phyloP scores from a whole-genome alignment of 2,888 invertebrate species.

The Sclerodermus sp. region DNA sequence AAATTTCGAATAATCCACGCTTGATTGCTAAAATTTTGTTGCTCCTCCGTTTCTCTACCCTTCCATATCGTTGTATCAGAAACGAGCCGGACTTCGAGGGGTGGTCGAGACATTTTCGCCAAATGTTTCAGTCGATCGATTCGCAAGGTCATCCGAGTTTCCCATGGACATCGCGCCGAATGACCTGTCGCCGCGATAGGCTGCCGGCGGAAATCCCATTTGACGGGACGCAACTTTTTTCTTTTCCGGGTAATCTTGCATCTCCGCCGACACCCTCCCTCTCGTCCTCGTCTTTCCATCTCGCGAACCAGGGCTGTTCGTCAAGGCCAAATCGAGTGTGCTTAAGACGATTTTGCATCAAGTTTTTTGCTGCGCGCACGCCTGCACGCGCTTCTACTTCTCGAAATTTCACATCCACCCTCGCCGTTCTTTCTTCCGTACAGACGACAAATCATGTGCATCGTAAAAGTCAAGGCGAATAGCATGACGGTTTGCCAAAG shows the following conservation, averaged over 20 bases:
- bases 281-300: slow-evolving; percentile 14
- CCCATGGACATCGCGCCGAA: slow-evolving; percentile 31
- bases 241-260: slow-evolving; percentile 34
- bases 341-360: slow-evolving; percentile 24
- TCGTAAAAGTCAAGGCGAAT: too few species aligned
- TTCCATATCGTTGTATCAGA: too few species aligned
- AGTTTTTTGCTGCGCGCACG: too few species aligned
- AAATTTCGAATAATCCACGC: too few species aligned
- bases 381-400: too few species aligned
- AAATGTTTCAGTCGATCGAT: slow-evolving; percentile 34
- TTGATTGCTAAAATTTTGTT: too few species aligned
- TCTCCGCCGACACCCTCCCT: slow-evolving; percentile 15
- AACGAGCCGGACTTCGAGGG: not conserved
- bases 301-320: slow-evolving; percentile 26
- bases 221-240: slow-evolving; percentile 34
- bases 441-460: too few species aligned
- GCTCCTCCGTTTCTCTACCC: too few species aligned
- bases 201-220: slow-evolving; percentile 36
- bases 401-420: too few species aligned
- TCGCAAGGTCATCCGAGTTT: slow-evolving; percentile 40
- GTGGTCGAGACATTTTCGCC: not conserved
- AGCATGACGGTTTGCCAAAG: too few species aligned
- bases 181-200: slow-evolving; percentile 36
- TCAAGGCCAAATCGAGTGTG: slow-evolving; percentile 41
- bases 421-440: too few species aligned